These are phyloP conservation scores for Cherax quadricarinatus DNA, from an alignment of 1,140 invertebrate genomes.

Conservation along the genomic window DNA sequence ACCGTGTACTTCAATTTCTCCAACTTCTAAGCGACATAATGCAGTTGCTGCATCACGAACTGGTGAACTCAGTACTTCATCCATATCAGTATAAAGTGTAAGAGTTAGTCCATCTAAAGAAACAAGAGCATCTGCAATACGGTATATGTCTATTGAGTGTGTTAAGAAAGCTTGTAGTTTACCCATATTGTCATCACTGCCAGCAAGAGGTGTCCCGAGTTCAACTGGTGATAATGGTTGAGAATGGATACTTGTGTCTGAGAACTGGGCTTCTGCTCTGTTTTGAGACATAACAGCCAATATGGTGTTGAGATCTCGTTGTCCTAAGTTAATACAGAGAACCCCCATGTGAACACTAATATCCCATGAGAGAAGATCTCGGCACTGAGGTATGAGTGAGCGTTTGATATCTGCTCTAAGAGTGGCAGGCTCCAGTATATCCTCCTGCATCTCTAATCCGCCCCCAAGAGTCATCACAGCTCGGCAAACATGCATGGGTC, in stretches of 20 bases:
- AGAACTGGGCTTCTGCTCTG: conserved; percentile 78
- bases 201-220: conserved; percentile 73
- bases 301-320: conserved; percentile 84
- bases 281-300: conserved; percentile 85
- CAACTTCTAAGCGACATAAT: conserved; percentile 84
- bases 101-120: conserved; percentile 84
- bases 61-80: conserved; percentile 85
- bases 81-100: conserved; percentile 84
- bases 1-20: conserved; percentile 82
- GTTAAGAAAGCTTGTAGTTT: conserved; percentile 86
- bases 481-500: conserved; percentile 83
- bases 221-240: conserved; percentile 73
- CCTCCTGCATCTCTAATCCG: conserved; percentile 85
- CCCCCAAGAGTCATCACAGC: conserved; percentile 85
- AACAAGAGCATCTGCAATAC: conserved; percentile 81
- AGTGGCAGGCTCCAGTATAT: conserved; percentile 86
- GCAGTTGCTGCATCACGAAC: conserved; percentile 85
- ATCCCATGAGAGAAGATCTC: conserved; percentile 79
- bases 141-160: conserved; percentile 82
- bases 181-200: conserved; percentile 82
- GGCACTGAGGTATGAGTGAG: conserved; percentile 78
- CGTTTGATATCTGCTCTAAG: conserved; percentile 86
- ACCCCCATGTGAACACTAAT: conserved; percentile 83
- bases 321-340: conserved; percentile 84
- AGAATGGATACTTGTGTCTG: conserved; percentile 74